Evolutionary conservation across 2,113 vertebrate genomes (phyloP).

Genomic region (Turdus rufiventris): DNA sequence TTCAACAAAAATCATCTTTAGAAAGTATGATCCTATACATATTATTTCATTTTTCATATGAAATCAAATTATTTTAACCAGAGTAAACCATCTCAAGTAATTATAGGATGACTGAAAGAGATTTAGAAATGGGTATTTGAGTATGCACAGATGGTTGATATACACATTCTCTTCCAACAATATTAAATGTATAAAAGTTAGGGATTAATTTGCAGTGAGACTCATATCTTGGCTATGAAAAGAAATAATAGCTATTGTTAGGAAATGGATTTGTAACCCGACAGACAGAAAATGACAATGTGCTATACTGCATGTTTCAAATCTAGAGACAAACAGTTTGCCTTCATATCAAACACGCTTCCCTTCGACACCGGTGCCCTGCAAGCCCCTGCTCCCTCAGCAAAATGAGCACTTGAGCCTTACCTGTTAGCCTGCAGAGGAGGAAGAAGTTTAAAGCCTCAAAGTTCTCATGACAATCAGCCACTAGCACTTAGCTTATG

Average conservation of each 20-base stretch:
- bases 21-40: not conserved
- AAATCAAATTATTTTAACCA: not conserved
- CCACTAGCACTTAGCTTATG: not conserved
- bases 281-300: not conserved
- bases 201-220: not conserved
- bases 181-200: not conserved
- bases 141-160: not conserved
- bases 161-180: not conserved
- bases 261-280: not conserved
- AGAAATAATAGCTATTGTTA: not conserved
- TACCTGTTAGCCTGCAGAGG: not conserved
- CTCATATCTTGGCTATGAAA: not conserved
- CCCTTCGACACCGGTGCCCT: fast-evolving
- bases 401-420: not conserved
- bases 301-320: not conserved
- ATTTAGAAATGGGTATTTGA: not conserved
- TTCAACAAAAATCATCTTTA: not conserved
- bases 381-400: not conserved
- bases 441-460: constrained; percentile 11
- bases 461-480: not conserved
- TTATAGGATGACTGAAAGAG: not conserved
- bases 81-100: not conserved
- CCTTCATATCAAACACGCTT: not conserved
- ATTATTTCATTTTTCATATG: not conserved
- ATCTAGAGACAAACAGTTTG: not conserved